Evolutionary conservation across 1,140 invertebrate species (phyloP), one percentile per base, ranked within the genome.

Genomic region (Ostrea edulis): DNA sequence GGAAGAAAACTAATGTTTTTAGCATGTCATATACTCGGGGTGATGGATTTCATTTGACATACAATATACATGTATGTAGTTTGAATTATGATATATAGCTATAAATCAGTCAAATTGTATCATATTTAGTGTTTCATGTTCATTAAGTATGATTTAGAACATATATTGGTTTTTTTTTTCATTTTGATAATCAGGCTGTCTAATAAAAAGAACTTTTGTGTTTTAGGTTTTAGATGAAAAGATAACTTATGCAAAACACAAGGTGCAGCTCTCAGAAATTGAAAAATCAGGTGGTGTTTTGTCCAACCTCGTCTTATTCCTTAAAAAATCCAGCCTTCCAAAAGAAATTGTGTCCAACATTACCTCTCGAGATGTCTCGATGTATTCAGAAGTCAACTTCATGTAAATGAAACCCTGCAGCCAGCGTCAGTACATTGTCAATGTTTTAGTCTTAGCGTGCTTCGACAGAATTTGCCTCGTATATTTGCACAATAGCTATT

Each of bases 321-420:
- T 93, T 22, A 88, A 91, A 29, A 90, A 89, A 29, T 87, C 87
- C 29, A 89, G 89, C 20, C 65, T 71, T 25, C 90, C 89, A 7
- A 91, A 91, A 83, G 89, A 91, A 54, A 89, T 93, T 71, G 86
- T 92, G n/a, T 92, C 91, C n/a, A 91, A 92, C 86, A 90, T 92
- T 65, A 92, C 90, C 29, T 54, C 85, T 25, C 85, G 87, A 25
- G 88, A 89, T 17, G 65, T 83, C 9, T 85, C 86, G 2, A 81
- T 71, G 25, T 89, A 62, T 55, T 85, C 88, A 12, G 88, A 89
- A 35, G 83, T 86, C 77, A 81, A 55, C 62, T 44, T 82, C 29
- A 29, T 89, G 65, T 89, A 77, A 54, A 58, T 20, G 17, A 58
- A 52, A 14, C 35, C 35, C 35, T 5, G 5, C 35, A 44, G 1